Conservation (phyloP, 1,140 invertebrate species). For the Coenobita brevimanus region DNA sequence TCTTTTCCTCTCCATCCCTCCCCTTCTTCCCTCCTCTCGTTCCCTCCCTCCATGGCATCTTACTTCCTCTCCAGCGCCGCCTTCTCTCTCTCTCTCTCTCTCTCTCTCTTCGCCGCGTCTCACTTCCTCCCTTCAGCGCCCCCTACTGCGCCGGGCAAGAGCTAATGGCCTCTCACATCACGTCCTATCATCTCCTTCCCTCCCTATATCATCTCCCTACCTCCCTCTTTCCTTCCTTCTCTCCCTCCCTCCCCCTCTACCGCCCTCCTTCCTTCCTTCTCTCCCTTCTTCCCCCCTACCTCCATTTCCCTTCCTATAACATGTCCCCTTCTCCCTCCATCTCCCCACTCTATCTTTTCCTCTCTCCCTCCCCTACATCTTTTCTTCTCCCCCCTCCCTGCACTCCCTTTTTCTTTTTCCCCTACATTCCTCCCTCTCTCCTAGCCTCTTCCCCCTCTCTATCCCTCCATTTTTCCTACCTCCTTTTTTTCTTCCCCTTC, state of each 20-base stretch:
- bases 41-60: neutral
- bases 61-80: neutral
- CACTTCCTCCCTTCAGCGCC: neutral
- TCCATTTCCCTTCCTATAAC: no score
- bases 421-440: no score
- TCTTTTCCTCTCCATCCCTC: neutral
- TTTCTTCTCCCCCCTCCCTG: no score
- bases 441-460: neutral
- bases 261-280: neutral
- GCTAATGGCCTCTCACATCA: neutral
- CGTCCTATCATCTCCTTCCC: neutral
- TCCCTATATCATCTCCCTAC: neutral
- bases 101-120: constrained; percentile 3
- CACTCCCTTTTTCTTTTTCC: no score
- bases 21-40: neutral
- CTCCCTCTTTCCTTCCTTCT: no score
- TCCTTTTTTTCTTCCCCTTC: no score
- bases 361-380: no score
- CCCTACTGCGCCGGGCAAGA: neutral
- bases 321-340: no score
- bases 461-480: neutral
- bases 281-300: no score
- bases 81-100: constrained; percentile 6
- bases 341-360: no score
- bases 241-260: neutral